Conservation (phyloP, 1,140 invertebrate species). For the Drosophila asahinai region DNA sequence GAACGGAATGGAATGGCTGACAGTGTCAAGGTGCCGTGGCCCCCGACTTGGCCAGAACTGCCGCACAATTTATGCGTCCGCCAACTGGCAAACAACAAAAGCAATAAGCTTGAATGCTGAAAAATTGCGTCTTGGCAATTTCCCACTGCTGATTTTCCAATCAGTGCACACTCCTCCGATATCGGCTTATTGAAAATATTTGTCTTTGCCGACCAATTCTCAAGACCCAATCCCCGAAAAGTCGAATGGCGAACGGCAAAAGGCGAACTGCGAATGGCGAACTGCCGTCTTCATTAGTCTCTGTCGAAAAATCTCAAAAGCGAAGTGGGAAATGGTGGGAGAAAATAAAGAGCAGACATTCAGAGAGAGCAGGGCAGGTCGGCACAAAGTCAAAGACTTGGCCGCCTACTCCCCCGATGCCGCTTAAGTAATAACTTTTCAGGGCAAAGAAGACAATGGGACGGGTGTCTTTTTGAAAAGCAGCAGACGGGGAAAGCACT, state of each 20-base stretch:
- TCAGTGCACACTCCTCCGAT: conserved; percentile 80
- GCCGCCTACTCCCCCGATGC: conserved; percentile 44
- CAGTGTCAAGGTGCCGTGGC: conserved; percentile 68
- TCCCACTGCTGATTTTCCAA: conserved; percentile 82
- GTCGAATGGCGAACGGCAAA: conserved; percentile 38
- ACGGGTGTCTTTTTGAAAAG: not conserved
- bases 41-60: conserved; percentile 50
- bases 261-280: conserved; percentile 11
- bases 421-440: conserved; percentile 62
- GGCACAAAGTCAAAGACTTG: conserved; percentile 61
- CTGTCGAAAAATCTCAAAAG: conserved; percentile 55
- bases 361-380: conserved; percentile 21
- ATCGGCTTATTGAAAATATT: conserved; percentile 82
- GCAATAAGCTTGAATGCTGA: conserved; percentile 72
- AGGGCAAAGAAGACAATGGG: conserved; percentile 37
- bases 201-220: conserved; percentile 62
- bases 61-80: conserved; percentile 75
- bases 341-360: conserved; percentile 15
- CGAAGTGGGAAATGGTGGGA: conserved; percentile 5
- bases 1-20: conserved; percentile 1
- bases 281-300: conserved; percentile 76
- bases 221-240: conserved; percentile 32
- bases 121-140: conserved; percentile 74
- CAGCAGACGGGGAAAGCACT: not conserved
- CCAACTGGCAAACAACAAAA: conserved; percentile 62